Percentiles rank a stretch among this genome's conserved stretches.
Conservation (phyloP, 2,888 invertebrate genomes). For the Capitulum mitella region DNA sequence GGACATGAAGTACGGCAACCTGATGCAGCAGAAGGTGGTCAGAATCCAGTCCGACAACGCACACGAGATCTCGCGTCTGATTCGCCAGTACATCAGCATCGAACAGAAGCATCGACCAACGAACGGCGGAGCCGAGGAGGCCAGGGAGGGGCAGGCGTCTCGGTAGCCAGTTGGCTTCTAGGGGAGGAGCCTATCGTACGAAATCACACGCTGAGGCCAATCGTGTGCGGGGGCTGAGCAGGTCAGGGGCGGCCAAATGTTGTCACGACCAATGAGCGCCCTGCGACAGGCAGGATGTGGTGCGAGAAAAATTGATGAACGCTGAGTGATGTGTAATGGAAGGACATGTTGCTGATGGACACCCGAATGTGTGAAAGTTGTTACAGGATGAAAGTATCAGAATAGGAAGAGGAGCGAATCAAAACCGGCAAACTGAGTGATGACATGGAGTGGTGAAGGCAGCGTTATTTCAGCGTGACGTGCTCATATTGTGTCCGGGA, state of each 20-base stretch:
- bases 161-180: background rate
- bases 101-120: slow-evolving; percentile 50
- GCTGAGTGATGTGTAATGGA: background rate
- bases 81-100: slow-evolving; percentile 93
- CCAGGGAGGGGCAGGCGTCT: background rate
- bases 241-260: no score
- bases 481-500: background rate
- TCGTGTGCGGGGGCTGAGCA: background rate
- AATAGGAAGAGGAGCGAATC: background rate
- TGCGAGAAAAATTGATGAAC: background rate
- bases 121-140: slow-evolving; percentile 5
- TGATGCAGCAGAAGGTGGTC: slow-evolving; percentile 91
- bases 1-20: slow-evolving; percentile 94
- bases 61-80: slow-evolving; percentile 90
- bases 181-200: background rate
- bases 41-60: slow-evolving; percentile 95
- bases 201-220: background rate
- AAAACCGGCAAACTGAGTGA: background rate
- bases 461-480: background rate
- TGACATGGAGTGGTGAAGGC: background rate
- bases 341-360: no score
- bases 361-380: no score
- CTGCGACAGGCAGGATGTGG: background rate
- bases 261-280: background rate
- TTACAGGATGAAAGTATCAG: background rate